Base-by-base conservation (phyloP, 2,113 vertebrate genomes). In the Electrona antarctica region DNA sequence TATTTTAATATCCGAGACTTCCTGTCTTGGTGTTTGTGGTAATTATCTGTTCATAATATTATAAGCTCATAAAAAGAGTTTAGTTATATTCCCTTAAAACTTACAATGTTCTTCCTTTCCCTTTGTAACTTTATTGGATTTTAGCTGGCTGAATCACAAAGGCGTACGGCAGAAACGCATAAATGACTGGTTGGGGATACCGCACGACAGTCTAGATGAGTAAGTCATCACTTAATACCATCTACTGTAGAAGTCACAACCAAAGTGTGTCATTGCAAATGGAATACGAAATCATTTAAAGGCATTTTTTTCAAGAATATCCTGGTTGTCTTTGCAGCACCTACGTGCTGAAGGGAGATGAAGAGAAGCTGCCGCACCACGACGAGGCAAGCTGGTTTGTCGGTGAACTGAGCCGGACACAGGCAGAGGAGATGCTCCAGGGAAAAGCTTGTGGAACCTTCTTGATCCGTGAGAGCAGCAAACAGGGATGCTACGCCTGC, bases 361-460 rank as follows among this genome's bases (percentile, higher is more conserved):
- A 91, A 63, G 95, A 96, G 88, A 95, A 94, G 64, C 84, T 96
- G 86, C 95, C 96, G 1, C 96, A 98, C 83, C 94, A 96, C 10
- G 95, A 98, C 58, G 96, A 99, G 91, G 93, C 94, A n/a, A 97
- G 93, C 69, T 99, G 97, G 97, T 98, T 97, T 90, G 97, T 99
- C 7, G 97, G 96, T 3, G 96, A 98, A 79, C 87, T 99, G 79
- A 97, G 95, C 84, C 94, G 97, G 68, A 90, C 93, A 46, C 95
- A 97, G 89, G 96, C 97, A 0, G 97, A 99, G 88, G 96, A 98
- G 68, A 92, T 98, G 91, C 96, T 99, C 52, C 90, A 93, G 58
- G 97, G 95, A 7, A 97, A 97, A 89, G 94, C 95, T 52, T 92
- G 96, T 1, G 97, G 97, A 80, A 95, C 97, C 0, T 99, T 99